Conservation (phyloP, 2,888 invertebrate species). For the Drosophila parthenogenetica region DNA sequence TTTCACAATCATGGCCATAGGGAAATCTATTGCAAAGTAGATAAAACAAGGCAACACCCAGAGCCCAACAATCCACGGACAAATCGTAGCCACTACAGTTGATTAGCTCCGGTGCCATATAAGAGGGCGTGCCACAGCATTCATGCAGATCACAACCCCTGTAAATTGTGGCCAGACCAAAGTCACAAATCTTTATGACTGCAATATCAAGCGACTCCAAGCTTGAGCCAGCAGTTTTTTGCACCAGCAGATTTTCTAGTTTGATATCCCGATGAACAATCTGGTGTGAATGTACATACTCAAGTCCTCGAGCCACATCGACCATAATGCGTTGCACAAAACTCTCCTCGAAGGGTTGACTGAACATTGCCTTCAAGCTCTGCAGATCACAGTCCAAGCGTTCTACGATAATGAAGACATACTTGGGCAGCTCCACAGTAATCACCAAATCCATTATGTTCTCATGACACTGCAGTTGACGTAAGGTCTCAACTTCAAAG, state of each 20-base stretch:
- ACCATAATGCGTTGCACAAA: slow-evolving; percentile 1
- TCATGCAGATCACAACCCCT: slow-evolving; percentile 7
- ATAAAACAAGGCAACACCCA: slow-evolving; percentile 33
- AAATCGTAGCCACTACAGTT: slow-evolving; percentile 30
- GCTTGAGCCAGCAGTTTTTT: background rate
- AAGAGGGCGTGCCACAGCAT: slow-evolving; percentile 35
- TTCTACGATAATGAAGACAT: slow-evolving; percentile 27
- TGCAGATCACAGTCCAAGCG: slow-evolving; percentile 27
- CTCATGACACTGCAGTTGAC: slow-evolving; percentile 29
- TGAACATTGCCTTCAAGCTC: background rate
- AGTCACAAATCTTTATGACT: slow-evolving; percentile 38
- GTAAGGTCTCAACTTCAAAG: slow-evolving; percentile 33
- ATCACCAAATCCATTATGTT: slow-evolving; percentile 46
- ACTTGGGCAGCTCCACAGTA: slow-evolving; percentile 28
- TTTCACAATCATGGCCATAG: background rate
- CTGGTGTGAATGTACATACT: slow-evolving; percentile 23
- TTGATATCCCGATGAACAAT: slow-evolving; percentile 49
- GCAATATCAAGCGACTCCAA: background rate
- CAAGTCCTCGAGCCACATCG: slow-evolving; percentile 24
- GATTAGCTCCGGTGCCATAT: slow-evolving; percentile 46
- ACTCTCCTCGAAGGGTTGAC: slow-evolving; percentile 7
- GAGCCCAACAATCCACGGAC: slow-evolving; percentile 38
- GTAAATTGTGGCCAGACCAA: slow-evolving; percentile 39
- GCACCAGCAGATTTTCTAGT: slow-evolving; percentile 34
- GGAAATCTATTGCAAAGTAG: slow-evolving; percentile 29